Percentiles rank a stretch among this genome's conserved stretches.
Evolutionary conservation across 2,797 vertebrate genomes (phyloP).

Genomic region (Bufotes viridis): DNA sequence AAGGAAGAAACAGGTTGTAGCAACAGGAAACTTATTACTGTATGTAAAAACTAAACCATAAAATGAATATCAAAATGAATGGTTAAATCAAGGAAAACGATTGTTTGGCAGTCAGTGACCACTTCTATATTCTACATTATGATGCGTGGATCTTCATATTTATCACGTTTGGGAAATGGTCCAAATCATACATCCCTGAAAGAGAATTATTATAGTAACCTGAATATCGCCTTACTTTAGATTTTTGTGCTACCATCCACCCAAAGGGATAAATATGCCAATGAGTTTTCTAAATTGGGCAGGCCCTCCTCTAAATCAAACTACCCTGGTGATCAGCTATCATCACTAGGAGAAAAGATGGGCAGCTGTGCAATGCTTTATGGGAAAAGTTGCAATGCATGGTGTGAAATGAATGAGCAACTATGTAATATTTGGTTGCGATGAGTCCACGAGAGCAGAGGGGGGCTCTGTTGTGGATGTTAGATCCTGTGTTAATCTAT

Average conservation of each 20-base stretch:
- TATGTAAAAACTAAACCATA: constrained; percentile 14
- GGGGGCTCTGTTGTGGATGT: background rate
- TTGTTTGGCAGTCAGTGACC: background rate
- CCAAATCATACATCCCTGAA: background rate
- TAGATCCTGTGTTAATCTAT: too few relatives aligned
- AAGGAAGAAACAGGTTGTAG: constrained; percentile 7
- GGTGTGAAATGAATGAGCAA: background rate
- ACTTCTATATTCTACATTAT: background rate
- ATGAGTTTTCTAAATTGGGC: too few relatives aligned
- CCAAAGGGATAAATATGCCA: background rate
- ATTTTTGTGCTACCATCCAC: background rate
- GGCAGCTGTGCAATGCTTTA: background rate
- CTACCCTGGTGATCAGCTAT: too few relatives aligned
- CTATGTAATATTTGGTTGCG: background rate
- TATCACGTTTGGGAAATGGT: background rate
- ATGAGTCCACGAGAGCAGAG: background rate
- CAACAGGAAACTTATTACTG: constrained; percentile 24
- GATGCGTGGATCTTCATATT: background rate
- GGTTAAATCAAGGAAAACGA: constrained; percentile 5
- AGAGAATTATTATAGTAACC: background rate
- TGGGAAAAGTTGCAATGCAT: background rate
- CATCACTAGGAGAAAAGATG: background rate
- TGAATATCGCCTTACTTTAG: background rate
- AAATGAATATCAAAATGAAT: background rate
- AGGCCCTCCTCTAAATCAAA: too few relatives aligned